Evolutionary conservation across 2,888 invertebrate genomes (phyloP), one percentile per base, ranked within the genome.

Genomic region (Leptopterna dolabrata): DNA sequence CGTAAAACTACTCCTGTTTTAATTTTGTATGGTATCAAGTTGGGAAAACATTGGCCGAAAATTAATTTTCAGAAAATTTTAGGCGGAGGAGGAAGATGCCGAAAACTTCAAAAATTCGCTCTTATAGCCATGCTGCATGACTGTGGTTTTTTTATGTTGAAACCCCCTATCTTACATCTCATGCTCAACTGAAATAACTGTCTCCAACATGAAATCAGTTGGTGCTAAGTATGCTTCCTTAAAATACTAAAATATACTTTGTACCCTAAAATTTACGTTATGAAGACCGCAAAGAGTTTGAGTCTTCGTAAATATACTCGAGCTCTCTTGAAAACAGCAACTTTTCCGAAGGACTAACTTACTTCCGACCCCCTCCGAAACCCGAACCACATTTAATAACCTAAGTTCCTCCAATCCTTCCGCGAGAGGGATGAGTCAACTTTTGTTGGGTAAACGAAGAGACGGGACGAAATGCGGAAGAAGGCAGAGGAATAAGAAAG

Each of bases 351-450:
- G 47, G 30, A 78, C 81, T 55, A 43, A 78, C 78, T 78, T 45
- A 63, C 63, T 63, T 24, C 45, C 78, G 24, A 78, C 78, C 45
- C 63, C 24, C 24, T 24, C 45, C 45, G 16, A 78, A 78, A 45
- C 24, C 78, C 78, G 78, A 78, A 78, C 78, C 78, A 45, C 78
- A 78, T 78, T 78, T 78, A 78, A 78, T 78, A 78, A 78, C 78
- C 78, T 45, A 78, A 78, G 78, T 78, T 78, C 78, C 27, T 41
- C 19, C 36, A 76, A 43, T 41, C 36, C 76, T 43, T 43, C 9
- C 76, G 16, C 41, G 43, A 24, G 13, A 63, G 76, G 76, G 36
- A 43, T 36, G 43, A 76, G 76, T 76, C 76, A 43, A 76, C 30
- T 76, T 76, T 76, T 76, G 36, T 30, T 11, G 36, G 19, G 76